Conservation (phyloP, 2,113 vertebrate genomes). For the Pantherophis guttatus region DNA sequence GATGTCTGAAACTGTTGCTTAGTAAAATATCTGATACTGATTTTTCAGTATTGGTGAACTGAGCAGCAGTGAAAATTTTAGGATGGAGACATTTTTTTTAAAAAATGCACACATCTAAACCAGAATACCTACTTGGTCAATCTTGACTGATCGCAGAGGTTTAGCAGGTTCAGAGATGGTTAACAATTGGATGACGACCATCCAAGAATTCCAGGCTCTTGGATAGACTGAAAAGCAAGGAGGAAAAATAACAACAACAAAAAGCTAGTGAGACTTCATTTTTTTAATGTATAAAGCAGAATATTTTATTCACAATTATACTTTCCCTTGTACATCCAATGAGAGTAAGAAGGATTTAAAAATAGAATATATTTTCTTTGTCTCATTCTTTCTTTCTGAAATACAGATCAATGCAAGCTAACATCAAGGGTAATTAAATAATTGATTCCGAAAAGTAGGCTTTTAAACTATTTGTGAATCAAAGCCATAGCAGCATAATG, state of each 20-base stretch:
- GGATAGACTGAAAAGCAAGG: not conserved
- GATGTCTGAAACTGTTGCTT: not conserved
- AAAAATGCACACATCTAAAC: not conserved
- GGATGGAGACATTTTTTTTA: not conserved
- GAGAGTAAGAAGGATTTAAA: not conserved
- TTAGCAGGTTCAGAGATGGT: not conserved
- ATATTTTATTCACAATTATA: not conserved
- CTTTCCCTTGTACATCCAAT: not conserved
- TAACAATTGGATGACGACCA: not conserved
- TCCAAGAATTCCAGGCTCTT: not conserved
- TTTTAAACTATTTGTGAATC: slow-evolving; percentile 26
- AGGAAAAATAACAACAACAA: not conserved
- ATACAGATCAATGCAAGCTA: slow-evolving; percentile 17
- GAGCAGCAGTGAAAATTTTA: not conserved
- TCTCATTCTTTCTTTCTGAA: not conserved
- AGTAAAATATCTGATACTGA: not conserved
- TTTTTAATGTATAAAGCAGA: not conserved
- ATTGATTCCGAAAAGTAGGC: slow-evolving; percentile 23
- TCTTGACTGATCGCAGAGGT: not conserved
- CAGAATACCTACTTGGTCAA: not conserved
- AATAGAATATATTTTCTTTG: not conserved
- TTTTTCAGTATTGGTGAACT: not conserved
- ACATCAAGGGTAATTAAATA: slow-evolving; percentile 21
- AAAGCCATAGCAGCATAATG: slow-evolving; percentile 13
- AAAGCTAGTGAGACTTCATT: not conserved